Evolutionary conservation across 1,140 invertebrate species (phyloP), one percentile per base, ranked within the genome.

Genomic region (Adelges cooleyi): DNA sequence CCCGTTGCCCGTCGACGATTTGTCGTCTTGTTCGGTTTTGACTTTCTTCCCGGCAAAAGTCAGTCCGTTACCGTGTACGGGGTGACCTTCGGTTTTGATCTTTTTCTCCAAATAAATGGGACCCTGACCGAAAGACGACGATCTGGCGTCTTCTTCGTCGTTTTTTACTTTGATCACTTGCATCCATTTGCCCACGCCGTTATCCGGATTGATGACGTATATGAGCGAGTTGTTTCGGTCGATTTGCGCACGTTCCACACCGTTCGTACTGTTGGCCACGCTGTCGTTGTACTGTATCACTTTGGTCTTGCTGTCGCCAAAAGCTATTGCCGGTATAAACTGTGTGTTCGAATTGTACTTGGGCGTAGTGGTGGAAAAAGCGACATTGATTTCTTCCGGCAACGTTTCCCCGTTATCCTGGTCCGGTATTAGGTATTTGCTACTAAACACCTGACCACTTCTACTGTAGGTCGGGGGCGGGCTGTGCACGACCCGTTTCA

Each of bases 181-280:
- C 65, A 68, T 68, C 71, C 71, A 71, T 17, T 66, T 67, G 9
- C 71, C 71, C 15, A 62, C 18, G 8, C 71, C 71, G 13, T 67
- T 70, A 25, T 50, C 49, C 9, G 71, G 70, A 66, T 69, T 53
- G 13, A 70, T 68, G 25, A 70, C 68, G 38, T 71, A 71, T 10
- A 68, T 67, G 17, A 70, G 53, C 15, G 69, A 70, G 18, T 67
- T 66, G 11, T 67, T 69, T 56, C 65, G 56, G 15, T 67, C 27
- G 22, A 66, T 40, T 15, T 33, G 22, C 18, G 40, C 0, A 2
- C 15, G n/a, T 40, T 49, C 22, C 1, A 42, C 15, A 2, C 38
- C 33, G 3, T 54, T 42, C 11, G 66, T 49, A 10, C 36, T 27
- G 9, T 59, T 54, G 10, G 29, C 46, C 38, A 53, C 3, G 20